Evolutionary conservation across 1,140 invertebrate species (phyloP).

Genomic region (Chelonus insularis): DNA sequence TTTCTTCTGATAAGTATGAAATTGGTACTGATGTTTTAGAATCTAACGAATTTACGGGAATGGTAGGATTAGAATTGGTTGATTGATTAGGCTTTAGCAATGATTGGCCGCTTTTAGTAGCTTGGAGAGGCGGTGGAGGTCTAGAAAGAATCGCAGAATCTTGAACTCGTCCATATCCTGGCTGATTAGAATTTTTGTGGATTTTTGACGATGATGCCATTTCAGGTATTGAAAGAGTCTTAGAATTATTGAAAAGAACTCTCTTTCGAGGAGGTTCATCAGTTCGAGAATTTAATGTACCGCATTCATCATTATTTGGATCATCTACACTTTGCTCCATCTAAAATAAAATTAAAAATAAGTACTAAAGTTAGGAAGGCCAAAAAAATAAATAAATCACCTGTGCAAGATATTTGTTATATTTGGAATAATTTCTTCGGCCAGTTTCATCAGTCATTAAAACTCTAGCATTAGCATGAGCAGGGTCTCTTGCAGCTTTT

Average conservation of each 20-base stretch:
- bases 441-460: constrained; percentile 91
- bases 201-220: constrained; percentile 25
- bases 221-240: constrained; percentile 32
- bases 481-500: constrained; percentile 80
- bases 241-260: constrained; percentile 36
- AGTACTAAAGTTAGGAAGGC: neutral
- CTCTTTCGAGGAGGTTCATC: constrained; percentile 43
- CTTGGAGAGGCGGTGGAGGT: constrained; percentile 46
- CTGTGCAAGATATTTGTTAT: constrained; percentile 82
- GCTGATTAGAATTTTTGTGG: constrained; percentile 12
- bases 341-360: too few relatives aligned
- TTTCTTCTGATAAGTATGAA: constrained; percentile 38
- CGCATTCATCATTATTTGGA: constrained; percentile 39
- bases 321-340: constrained; percentile 41
- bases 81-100: constrained; percentile 47
- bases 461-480: constrained; percentile 77
- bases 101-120: constrained; percentile 43
- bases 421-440: constrained; percentile 87
- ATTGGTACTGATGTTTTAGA: constrained; percentile 14
- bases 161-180: constrained; percentile 21
- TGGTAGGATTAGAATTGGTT: constrained; percentile 11
- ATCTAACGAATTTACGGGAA: constrained; percentile 3
- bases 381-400: constrained; percentile 53
- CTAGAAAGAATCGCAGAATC: constrained; percentile 31
- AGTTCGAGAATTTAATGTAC: neutral